phyloP scores from a whole-genome alignment of 1,140 invertebrate species.

The Euschistus heros region DNA sequence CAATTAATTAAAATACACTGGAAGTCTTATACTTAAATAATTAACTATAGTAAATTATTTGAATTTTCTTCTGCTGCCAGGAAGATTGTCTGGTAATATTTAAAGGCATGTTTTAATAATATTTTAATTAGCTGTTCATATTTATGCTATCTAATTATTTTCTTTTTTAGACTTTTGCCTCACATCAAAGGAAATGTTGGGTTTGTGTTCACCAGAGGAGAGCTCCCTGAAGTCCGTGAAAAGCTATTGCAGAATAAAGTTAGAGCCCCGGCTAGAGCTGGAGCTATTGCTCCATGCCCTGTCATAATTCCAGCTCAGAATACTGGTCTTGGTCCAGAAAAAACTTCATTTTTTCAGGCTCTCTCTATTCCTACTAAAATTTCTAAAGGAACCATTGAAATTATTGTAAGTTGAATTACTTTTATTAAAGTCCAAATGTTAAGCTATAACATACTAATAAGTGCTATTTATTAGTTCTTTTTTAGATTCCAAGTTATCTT shows the following conservation, averaged over 20 bases:
- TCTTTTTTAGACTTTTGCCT: conserved; percentile 56
- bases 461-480: no score
- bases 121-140: no score
- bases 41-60: no score
- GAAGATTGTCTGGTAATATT: no score
- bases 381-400: conserved; percentile 99
- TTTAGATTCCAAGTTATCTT: no score
- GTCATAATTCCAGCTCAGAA: conserved; percentile 97
- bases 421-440: no score
- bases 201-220: conserved; percentile 95
- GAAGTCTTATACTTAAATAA: no score
- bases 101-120: no score
- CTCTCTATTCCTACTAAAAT: conserved; percentile 99
- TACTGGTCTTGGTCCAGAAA: conserved; percentile 96
- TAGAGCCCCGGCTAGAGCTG: conserved; percentile 88
- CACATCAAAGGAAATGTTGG: conserved; percentile 97
- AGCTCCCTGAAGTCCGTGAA: conserved; percentile 87
- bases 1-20: no score
- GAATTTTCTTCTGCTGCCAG: no score
- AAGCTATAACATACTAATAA: no score
- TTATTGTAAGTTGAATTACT: conserved; percentile 57
- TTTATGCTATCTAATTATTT: background rate
- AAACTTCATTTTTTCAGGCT: conserved; percentile 99
- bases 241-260: conserved; percentile 94
- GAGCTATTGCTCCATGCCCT: conserved; percentile 90